A percentile compares a stretch with the other conserved stretches of the same genome.
These are phyloP conservation scores for Dasyurus viverrinus DNA, from an alignment of 2,113 vertebrate genomes.

Conservation along the genomic window DNA sequence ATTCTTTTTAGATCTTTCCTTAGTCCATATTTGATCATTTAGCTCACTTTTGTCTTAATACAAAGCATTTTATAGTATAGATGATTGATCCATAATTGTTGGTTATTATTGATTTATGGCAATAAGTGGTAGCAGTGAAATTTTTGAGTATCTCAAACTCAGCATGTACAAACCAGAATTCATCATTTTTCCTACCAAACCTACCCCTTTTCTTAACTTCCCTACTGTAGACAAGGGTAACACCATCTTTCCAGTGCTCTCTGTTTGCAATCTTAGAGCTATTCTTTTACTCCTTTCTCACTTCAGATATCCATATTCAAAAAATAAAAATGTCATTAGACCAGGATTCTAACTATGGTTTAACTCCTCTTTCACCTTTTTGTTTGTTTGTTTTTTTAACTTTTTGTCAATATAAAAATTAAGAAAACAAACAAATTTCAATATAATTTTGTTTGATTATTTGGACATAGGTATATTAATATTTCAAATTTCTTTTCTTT, in stretches of 20 bases:
- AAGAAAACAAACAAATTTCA: not conserved
- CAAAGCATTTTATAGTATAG: not conserved
- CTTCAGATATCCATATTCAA: not conserved
- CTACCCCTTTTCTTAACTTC: not conserved
- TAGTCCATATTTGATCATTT: not conserved
- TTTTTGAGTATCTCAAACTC: not conserved
- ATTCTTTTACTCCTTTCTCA: not conserved
- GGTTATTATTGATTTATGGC: not conserved
- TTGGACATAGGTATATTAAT: not conserved
- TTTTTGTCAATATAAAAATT: not conserved
- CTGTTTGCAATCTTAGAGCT: not conserved
- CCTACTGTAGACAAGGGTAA: not conserved
- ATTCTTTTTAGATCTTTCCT: not conserved
- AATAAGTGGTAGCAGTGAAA: not conserved
- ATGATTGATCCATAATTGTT: not conserved
- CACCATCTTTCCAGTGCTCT: not conserved
- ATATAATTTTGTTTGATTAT: not conserved
- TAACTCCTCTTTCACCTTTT: not conserved
- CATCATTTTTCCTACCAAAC: not conserved
- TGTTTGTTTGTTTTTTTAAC: not conserved
- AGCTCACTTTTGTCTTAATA: not conserved
- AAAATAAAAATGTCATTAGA: not conserved
- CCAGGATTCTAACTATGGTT: not conserved
- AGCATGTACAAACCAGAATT: not conserved
- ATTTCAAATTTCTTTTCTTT: not conserved